phyloP scores from a whole-genome alignment of 1,140 invertebrate genomes.

The Homalodisca vitripennis region DNA sequence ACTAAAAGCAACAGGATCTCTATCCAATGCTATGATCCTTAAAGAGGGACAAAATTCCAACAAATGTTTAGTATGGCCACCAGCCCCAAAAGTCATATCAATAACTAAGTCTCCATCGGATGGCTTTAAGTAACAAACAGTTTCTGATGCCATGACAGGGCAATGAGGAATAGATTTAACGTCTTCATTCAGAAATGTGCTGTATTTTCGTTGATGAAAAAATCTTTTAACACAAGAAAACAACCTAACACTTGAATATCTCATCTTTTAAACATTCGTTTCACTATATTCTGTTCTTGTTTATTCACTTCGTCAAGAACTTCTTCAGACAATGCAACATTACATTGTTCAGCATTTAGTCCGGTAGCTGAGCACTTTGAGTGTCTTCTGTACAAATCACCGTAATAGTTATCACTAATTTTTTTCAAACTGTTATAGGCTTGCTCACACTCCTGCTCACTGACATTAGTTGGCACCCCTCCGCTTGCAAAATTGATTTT shows the following conservation, averaged over 20 bases:
- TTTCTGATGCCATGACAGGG: constrained; percentile 71
- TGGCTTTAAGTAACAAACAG: constrained; percentile 65
- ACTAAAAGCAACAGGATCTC: constrained; percentile 78
- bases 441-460: constrained; percentile 60
- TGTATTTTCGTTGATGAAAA: not conserved
- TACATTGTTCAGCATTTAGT: constrained; percentile 67
- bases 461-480: constrained; percentile 51
- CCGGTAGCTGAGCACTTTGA: constrained; percentile 64
- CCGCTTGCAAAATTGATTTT: constrained; percentile 62
- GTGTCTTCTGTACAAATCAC: constrained; percentile 59
- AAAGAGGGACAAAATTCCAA: constrained; percentile 55
- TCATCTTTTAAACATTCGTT: constrained; percentile 2
- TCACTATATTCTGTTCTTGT: not conserved
- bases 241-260: not conserved
- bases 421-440: constrained; percentile 68
- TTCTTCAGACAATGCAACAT: constrained; percentile 66
- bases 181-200: not conserved
- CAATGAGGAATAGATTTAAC: constrained; percentile 51
- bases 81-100: constrained; percentile 94
- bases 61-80: constrained; percentile 76
- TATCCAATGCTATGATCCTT: constrained; percentile 78
- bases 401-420: constrained; percentile 67
- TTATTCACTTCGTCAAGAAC: constrained; percentile 52
- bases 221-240: not conserved
- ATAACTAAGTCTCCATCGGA: constrained; percentile 61